Evolutionary conservation across 2,888 invertebrate genomes (phyloP).

Genomic region (Sclerodermus sp.): DNA sequence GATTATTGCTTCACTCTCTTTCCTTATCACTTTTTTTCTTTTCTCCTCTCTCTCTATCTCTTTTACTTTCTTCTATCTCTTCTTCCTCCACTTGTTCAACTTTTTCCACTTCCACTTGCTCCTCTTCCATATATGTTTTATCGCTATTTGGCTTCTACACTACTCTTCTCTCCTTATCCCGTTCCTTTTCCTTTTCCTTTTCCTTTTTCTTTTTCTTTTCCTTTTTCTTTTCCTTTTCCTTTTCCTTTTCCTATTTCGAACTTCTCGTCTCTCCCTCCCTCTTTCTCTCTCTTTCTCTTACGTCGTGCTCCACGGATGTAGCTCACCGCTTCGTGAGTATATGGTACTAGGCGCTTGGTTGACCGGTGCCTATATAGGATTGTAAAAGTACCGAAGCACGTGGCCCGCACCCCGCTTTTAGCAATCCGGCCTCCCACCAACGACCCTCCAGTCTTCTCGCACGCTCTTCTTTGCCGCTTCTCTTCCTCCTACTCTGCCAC

Average conservation of each 20-base stretch:
- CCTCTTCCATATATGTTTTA: too few relatives aligned
- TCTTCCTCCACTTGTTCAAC: slow-evolving; percentile 19
- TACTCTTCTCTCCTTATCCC: slow-evolving; percentile 23
- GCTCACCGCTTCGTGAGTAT: too few relatives aligned
- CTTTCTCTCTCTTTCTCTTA: too few relatives aligned
- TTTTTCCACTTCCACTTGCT: slow-evolving; percentile 19
- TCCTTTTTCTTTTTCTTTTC: slow-evolving; percentile 16
- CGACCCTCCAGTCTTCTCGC: slow-evolving; percentile 21
- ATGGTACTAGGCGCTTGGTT: too few relatives aligned
- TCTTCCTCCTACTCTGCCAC: slow-evolving; percentile 1
- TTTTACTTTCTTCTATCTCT: slow-evolving; percentile 19
- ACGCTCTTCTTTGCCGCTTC: background rate
- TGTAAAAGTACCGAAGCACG: slow-evolving; percentile 44
- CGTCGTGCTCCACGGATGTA: too few relatives aligned
- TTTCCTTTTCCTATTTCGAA: slow-evolving; percentile 1
- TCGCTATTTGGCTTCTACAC: slow-evolving; percentile 25
- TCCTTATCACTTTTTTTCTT: slow-evolving; percentile 10
- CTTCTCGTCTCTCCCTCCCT: background rate
- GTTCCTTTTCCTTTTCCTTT: slow-evolving; percentile 28
- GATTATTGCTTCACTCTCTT: slow-evolving; percentile 38
- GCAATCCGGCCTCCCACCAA: slow-evolving; percentile 28
- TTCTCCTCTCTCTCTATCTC: slow-evolving; percentile 31
- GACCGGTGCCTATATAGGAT: slow-evolving; percentile 43
- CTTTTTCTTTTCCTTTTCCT: slow-evolving; percentile 2
- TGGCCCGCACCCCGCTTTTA: slow-evolving; percentile 47